These are phyloP conservation scores for Acanthoscelides obtectus DNA, from an alignment of 2,888 invertebrate genomes.

Conservation along the genomic window DNA sequence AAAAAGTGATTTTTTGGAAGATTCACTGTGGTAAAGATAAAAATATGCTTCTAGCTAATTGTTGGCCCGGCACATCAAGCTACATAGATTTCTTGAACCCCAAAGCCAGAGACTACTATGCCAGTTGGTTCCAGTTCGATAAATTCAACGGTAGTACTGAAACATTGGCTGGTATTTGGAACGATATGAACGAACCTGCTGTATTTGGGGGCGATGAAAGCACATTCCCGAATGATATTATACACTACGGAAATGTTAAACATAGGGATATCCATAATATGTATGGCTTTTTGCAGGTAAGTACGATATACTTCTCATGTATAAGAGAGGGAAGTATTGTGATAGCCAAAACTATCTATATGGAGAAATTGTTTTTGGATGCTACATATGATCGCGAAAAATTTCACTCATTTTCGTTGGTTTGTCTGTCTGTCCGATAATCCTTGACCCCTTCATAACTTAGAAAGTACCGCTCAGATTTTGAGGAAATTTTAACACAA, in stretches of 20 bases:
- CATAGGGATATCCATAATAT: slow-evolving; percentile 91
- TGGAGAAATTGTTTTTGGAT: no score
- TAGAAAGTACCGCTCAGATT: no score
- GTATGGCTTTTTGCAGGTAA: slow-evolving; percentile 63
- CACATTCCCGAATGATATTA: slow-evolving; percentile 90
- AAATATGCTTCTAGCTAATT: slow-evolving; percentile 52
- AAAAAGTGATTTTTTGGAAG: no score
- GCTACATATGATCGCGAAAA: no score
- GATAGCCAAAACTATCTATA: no score
- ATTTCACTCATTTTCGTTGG: no score
- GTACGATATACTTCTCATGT: no score
- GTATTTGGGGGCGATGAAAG: slow-evolving; percentile 79
- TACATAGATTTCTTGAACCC: slow-evolving; percentile 93
- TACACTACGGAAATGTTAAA: slow-evolving; percentile 77
- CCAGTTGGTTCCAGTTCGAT: slow-evolving; percentile 51
- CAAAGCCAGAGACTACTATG: slow-evolving; percentile 73
- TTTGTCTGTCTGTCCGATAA: no score
- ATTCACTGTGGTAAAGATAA: no score
- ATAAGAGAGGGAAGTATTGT: no score
- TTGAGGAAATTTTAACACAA: no score
- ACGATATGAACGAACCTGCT: slow-evolving; percentile 99
- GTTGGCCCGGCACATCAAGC: slow-evolving; percentile 93
- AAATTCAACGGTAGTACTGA: slow-evolving; percentile 52
- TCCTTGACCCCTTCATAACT: no score
- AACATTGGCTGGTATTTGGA: slow-evolving; percentile 82